A percentile compares a stretch with the other conserved stretches of the same genome.
Conservation (phyloP, 2,113 vertebrate species). For the Chloebia gouldiae region DNA sequence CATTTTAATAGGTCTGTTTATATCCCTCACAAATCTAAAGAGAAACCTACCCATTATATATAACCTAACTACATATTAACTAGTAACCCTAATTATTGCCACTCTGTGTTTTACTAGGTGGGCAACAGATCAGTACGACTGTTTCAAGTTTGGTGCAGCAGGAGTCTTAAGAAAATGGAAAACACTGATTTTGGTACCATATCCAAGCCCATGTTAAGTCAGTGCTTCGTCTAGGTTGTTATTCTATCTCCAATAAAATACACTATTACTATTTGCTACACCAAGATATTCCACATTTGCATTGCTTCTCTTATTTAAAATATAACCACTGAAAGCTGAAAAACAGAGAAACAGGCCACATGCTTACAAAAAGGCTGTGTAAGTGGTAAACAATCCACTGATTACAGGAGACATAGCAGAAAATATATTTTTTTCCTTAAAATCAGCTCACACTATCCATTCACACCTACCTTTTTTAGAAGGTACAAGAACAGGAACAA, state of each 20-base stretch:
- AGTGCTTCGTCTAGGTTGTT: not conserved
- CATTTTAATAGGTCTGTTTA: not conserved
- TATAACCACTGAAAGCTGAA: not conserved
- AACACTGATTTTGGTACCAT: not conserved
- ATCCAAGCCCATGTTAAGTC: not conserved
- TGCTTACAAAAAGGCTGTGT: not conserved
- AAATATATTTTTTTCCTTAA: not conserved
- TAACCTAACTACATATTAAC: not conserved
- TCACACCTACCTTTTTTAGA: conserved; percentile 84
- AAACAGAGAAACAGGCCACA: not conserved
- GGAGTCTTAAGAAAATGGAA: not conserved
- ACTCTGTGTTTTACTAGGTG: not conserved
- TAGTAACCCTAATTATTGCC: not conserved
- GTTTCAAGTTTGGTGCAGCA: not conserved
- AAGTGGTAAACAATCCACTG: not conserved
- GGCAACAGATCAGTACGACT: not conserved
- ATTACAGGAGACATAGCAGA: not conserved
- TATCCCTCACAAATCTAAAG: not conserved
- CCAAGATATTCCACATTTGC: not conserved
- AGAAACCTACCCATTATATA: not conserved
- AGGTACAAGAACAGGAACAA: conserved; percentile 85
- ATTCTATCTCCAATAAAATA: not conserved
- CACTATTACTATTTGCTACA: not conserved
- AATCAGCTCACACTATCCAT: not conserved
- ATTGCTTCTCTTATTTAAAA: not conserved